Evolutionary conservation across 2,888 invertebrate genomes (phyloP), one percentile per base, ranked within the genome.

Genomic region (Oxycera nigricornis): DNA sequence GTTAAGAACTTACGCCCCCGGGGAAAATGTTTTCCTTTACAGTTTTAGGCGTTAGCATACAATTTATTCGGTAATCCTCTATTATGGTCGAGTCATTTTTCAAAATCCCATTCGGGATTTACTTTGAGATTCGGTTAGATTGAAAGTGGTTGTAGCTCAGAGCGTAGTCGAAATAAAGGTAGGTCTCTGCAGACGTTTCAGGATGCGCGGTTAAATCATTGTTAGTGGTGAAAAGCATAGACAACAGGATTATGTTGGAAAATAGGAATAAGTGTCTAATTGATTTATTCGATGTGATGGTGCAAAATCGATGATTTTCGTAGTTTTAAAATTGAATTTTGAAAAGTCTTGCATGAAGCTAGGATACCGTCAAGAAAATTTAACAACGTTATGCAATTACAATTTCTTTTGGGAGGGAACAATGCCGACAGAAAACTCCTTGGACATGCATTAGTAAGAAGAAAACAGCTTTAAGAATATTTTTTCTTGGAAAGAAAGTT

Each of bases 71-170:
- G 80, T 83, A 81, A 82, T 79, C 78, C 82, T 81, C 81, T 79
- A 80, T 83, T 82, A 83, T 80, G 82, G 82, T 79, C 79, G 80
- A 79, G 79, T 80, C 79, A 80, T 79, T 77, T 76, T 78, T 81
- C 79, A 79, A 77, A 83, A 83, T 83, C 82, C 83, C 83, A 82
- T 81, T 81, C 82, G 81, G 83, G 83, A 83, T 81, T 82, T 75
- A 35, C 24, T 17, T 17, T 55, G 72, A 68, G 62, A 74, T 74
- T 72, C 67, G 65, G 39, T 72, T 74, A 65, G 72, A 76, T 75
- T 72, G 72, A 68, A 76, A 76, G 65, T 73, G 73, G 70, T 72
- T 74, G 57, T 73, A 26, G 26, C 52, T 46, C 31, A 52, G 22
- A 26, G 17, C 30, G n/a, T n/a, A 20, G 52, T 28, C 11, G n/a